A percentile compares a stretch with the other conserved stretches of the same genome.
These are phyloP conservation scores for Pluvialis apricaria DNA, from an alignment of 2,113 vertebrate species.

Conservation along the genomic window DNA sequence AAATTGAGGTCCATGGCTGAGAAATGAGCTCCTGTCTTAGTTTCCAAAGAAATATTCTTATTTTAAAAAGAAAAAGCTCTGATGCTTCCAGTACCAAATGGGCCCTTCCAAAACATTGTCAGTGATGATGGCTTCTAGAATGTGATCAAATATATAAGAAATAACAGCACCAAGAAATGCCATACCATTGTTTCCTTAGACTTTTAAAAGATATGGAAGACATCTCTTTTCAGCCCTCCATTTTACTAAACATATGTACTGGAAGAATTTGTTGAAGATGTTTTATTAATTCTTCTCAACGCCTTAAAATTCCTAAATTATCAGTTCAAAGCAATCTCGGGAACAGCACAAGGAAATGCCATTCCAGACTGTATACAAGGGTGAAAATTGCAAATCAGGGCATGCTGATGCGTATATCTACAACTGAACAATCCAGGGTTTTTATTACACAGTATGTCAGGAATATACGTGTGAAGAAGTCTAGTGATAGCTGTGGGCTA, in stretches of 20 bases:
- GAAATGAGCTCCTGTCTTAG: background rate
- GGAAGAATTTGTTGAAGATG: background rate
- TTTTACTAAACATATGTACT: background rate
- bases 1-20: background rate
- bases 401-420: background rate
- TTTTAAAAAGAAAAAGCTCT: background rate
- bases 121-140: background rate
- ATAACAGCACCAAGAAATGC: background rate
- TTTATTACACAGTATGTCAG: background rate
- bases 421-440: fast-evolving
- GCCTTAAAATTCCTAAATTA: background rate
- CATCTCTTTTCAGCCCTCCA: background rate
- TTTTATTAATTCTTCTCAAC: background rate
- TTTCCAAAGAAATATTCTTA: background rate
- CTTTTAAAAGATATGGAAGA: background rate
- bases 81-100: background rate
- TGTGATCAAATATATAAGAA: background rate
- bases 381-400: background rate
- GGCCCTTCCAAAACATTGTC: background rate
- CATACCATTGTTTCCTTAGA: background rate
- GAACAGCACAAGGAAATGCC: background rate
- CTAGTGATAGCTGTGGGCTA: background rate
- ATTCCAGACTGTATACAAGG: background rate
- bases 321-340: background rate
- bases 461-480: background rate